These are phyloP conservation scores for Hypothenemus hampei DNA, from an alignment of 1,140 invertebrate species.

Conservation along the genomic window DNA sequence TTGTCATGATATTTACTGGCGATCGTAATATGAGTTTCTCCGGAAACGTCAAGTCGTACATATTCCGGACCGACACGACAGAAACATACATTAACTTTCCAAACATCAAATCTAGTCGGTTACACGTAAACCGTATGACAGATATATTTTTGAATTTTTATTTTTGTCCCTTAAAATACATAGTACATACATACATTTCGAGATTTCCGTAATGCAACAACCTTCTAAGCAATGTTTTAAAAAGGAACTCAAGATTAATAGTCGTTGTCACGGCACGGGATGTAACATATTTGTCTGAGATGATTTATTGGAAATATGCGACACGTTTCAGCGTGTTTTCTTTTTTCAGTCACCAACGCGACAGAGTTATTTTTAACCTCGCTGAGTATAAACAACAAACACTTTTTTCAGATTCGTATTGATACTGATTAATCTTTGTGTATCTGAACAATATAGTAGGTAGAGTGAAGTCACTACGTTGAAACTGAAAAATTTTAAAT, in stretches of 20 bases:
- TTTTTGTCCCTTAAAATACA: no score
- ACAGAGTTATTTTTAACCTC: no score
- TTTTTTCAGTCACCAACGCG: no score
- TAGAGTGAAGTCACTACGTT: no score
- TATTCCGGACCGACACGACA: conserved; percentile 9
- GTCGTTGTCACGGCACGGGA: background rate
- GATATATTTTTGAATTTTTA: no score
- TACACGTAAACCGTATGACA: no score
- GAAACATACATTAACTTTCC: conserved; percentile 8
- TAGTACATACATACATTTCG: no score
- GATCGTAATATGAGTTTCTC: conserved; percentile 7
- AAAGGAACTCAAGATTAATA: background rate
- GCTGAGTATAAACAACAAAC: no score
- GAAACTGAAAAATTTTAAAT: no score
- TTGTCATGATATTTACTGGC: conserved; percentile 9
- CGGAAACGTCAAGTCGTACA: conserved; percentile 9
- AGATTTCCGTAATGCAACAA: background rate
- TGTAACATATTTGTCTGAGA: background rate
- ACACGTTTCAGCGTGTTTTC: background rate
- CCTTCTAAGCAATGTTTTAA: background rate
- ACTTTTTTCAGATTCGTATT: no score
- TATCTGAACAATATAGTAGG: no score
- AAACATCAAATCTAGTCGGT: background rate
- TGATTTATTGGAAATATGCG: background rate
- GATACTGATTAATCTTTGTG: no score